Conservation (phyloP, 1,140 invertebrate genomes). For the Euschistus heros region DNA sequence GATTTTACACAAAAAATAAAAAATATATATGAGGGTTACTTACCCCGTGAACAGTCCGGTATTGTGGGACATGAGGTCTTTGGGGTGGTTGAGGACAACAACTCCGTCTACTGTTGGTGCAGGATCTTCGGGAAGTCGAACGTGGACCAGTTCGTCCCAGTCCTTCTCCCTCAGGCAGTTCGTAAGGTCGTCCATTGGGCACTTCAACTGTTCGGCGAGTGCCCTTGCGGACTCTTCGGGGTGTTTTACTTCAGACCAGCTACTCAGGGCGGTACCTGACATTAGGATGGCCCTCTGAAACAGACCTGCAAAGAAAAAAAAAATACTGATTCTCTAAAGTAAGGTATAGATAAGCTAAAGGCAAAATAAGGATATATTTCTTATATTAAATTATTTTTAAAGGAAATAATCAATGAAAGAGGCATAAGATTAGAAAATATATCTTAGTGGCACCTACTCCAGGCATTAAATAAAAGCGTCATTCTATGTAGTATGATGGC, state of each 20-base stretch:
- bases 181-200: slow-evolving; percentile 48
- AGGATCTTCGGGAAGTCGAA: slow-evolving; percentile 56
- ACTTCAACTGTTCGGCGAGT: slow-evolving; percentile 69
- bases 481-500: no score
- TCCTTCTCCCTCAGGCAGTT: slow-evolving; percentile 51
- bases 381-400: no score
- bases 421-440: no score
- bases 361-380: no score
- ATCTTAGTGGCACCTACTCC: no score
- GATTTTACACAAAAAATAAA: neutral
- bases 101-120: slow-evolving; percentile 74
- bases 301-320: slow-evolving; percentile 45
- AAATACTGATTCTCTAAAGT: neutral
- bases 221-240: slow-evolving; percentile 66
- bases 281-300: slow-evolving; percentile 88
- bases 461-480: no score
- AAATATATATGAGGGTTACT: neutral
- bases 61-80: slow-evolving; percentile 58
- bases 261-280: slow-evolving; percentile 83
- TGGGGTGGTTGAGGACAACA: slow-evolving; percentile 67
- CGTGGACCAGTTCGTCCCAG: slow-evolving; percentile 59
- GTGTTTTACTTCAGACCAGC: slow-evolving; percentile 76
- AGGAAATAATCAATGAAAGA: no score
- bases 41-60: slow-evolving; percentile 61
- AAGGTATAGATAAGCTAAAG: no score